Conservation (phyloP, 1,140 invertebrate species). For the Asbolus verrucosus region DNA sequence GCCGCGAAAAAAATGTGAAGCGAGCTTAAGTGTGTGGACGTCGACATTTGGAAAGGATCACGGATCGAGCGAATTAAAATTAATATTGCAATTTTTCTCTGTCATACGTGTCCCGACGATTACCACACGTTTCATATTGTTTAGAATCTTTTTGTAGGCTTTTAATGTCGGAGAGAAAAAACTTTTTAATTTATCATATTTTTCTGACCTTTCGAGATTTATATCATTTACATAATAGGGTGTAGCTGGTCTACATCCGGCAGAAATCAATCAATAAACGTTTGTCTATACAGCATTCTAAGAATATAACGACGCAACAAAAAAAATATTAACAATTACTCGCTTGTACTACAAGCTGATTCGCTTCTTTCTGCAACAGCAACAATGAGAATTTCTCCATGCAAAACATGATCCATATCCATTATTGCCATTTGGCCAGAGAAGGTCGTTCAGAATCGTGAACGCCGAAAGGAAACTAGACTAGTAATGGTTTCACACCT, state of each 20-base stretch:
- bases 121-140: too few species aligned
- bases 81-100: conserved; percentile 2
- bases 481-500: conserved; percentile 38
- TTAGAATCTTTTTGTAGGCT: too few species aligned
- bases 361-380: too few species aligned
- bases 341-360: neutral
- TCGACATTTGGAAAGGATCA: too few species aligned
- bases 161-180: too few species aligned
- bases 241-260: conserved; percentile 15
- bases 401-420: conserved; percentile 22
- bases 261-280: neutral
- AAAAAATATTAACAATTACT: too few species aligned
- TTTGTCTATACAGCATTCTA: neutral
- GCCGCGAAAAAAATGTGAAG: too few species aligned
- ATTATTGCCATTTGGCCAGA: conserved; percentile 13
- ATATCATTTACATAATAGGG: conserved; percentile 18
- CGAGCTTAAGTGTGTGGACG: too few species aligned
- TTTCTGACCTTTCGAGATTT: conserved; percentile 5
- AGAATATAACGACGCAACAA: too few species aligned
- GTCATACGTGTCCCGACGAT: too few species aligned
- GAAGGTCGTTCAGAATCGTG: conserved; percentile 34
- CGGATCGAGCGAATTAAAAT: neutral
- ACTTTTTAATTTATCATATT: too few species aligned
- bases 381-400: neutral
- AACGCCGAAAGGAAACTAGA: conserved; percentile 33